Evolutionary conservation across 2,113 vertebrate species (phyloP), one percentile per base, ranked within the genome.

Genomic region (Silurus asotus): DNA sequence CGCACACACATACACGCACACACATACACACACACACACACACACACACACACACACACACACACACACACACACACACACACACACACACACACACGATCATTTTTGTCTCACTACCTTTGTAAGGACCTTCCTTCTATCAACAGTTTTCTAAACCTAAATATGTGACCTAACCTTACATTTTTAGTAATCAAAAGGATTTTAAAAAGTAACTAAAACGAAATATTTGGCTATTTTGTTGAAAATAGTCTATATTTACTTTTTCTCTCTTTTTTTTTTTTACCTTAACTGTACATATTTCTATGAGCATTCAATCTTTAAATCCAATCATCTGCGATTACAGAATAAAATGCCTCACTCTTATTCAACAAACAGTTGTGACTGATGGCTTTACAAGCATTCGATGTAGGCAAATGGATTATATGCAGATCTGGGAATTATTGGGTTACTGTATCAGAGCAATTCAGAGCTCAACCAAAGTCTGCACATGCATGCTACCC

Each of bases 241-340:
- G n/a, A n/a, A 49, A n/a, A 75, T 2, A 4, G 10, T n/a, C 49
- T n/a, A 23, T 14, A 4, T 11, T 58, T 58, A 3, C 3, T 58
- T 58, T 37, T 37, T 37, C 28, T 37, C 13, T 10, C 0, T 37
- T 37, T 37, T 2, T 37, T 11, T 6, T 61, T 19, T 2, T 20
- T 37, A 28, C 7, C n/a, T 25, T 75, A n/a, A n/a, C 20, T 62
- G 49, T 1, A 77, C 20, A 58, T 28, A 58, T 58, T 58, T 77
- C 0, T 9, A 20, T 13, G 28, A 79, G 19, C 5, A 48, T 48
- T 23, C 28, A 80, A 79, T 28, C 56, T 45, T 45, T 80, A 82
- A 88, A 90, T 90, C 87, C 84, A 74, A 61, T 89, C 87, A 88
- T 17, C 3, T 37, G 75, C 45, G 70, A 81, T 87, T 87, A 84